phyloP scores from a whole-genome alignment of 2,888 invertebrate genomes.

The Euproctis similis region DNA sequence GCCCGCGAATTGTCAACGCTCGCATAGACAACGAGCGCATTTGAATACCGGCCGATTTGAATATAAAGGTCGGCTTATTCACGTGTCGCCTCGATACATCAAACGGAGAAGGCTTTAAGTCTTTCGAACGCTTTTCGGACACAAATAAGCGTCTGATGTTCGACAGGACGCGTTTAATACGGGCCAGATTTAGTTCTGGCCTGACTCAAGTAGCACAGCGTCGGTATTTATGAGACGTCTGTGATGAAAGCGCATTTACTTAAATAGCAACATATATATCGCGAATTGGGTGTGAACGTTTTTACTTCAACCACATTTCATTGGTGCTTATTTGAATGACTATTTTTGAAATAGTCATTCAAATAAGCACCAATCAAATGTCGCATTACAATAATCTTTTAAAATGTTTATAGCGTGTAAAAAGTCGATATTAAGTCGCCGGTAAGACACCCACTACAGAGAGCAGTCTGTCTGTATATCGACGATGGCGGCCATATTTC shows the following conservation, averaged over 20 bases:
- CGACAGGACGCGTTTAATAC: slow-evolving; percentile 58
- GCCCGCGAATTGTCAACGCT: slow-evolving; percentile 69
- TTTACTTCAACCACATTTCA: slow-evolving; percentile 28
- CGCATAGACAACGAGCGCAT: slow-evolving; percentile 66
- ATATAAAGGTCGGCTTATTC: slow-evolving; percentile 74
- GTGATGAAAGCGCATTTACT: slow-evolving; percentile 40
- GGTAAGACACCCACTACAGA: slow-evolving; percentile 62
- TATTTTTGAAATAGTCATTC: too few species aligned
- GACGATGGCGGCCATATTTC: slow-evolving; percentile 62
- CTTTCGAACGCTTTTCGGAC: slow-evolving; percentile 71
- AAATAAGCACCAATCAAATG: too few species aligned
- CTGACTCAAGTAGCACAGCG: slow-evolving; percentile 25
- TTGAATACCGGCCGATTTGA: slow-evolving; percentile 69
- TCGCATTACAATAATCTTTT: slow-evolving; percentile 59
- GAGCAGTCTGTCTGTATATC: slow-evolving; percentile 38
- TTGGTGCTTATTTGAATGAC: slow-evolving; percentile 44
- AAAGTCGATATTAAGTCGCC: slow-evolving; percentile 61
- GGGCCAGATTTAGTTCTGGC: slow-evolving; percentile 35
- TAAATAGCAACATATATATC: slow-evolving; percentile 36
- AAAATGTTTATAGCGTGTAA: slow-evolving; percentile 69
- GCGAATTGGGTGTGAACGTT: slow-evolving; percentile 44
- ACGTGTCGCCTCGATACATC: slow-evolving; percentile 66
- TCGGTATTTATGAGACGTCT: slow-evolving; percentile 36
- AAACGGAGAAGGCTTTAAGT: slow-evolving; percentile 65
- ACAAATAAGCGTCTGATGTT: slow-evolving; percentile 70